These are phyloP conservation scores for Etheostoma cragini DNA, from an alignment of 2,113 vertebrate species.

Conservation along the genomic window DNA sequence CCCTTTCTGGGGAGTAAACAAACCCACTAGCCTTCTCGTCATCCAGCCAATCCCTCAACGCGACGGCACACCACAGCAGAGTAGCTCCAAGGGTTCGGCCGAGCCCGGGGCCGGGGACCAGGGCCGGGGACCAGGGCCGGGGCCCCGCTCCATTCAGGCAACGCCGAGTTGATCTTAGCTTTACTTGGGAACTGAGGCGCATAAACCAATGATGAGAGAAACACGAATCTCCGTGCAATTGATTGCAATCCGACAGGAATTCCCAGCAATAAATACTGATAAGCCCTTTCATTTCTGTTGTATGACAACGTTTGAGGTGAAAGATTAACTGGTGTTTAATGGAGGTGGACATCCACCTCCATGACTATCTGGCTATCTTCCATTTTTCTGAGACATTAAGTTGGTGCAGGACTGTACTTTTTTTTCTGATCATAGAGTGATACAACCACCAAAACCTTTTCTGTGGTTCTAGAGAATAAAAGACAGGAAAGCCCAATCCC, in stretches of 20 bases:
- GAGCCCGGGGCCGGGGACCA: background rate
- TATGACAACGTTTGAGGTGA: background rate
- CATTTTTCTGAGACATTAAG: background rate
- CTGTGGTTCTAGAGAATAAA: background rate
- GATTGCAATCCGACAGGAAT: background rate
- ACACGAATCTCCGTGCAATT: background rate
- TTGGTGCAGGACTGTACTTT: background rate
- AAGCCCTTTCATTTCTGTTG: background rate
- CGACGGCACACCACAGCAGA: conserved; percentile 3
- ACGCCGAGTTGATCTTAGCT: background rate
- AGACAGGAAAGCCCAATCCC: background rate
- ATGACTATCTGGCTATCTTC: no score
- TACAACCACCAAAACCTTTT: background rate
- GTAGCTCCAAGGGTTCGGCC: background rate
- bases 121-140: background rate
- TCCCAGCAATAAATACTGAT: background rate
- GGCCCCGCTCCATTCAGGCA: background rate
- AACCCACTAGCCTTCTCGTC: conserved; percentile 24
- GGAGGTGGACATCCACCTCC: no score
- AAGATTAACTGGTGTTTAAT: background rate
- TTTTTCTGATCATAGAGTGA: background rate
- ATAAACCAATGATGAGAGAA: background rate
- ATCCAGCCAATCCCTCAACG: conserved; percentile 25
- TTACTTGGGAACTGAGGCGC: background rate
- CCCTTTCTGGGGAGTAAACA: conserved; percentile 55